phyloP scores from a whole-genome alignment of 2,888 invertebrate genomes.

The Acleris holmiana region DNA sequence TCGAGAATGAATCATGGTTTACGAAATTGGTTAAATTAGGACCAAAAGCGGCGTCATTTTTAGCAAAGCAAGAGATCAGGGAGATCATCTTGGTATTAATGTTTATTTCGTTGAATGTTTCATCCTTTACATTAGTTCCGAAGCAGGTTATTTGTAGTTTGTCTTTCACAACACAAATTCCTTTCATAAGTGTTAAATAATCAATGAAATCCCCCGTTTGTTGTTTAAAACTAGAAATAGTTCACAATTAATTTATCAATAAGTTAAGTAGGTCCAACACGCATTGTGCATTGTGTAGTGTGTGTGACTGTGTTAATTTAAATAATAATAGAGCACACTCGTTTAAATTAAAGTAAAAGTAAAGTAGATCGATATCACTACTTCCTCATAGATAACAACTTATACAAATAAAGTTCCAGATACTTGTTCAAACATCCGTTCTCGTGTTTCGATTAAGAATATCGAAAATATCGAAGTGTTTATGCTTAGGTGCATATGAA shows the following conservation, averaged over 20 bases:
- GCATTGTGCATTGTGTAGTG: not conserved
- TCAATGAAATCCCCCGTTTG: too few relatives aligned
- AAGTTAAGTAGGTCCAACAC: too few relatives aligned
- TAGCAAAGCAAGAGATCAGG: not conserved
- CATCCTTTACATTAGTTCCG: too few relatives aligned
- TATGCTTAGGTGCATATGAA: constrained; percentile 42
- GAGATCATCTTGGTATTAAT: constrained; percentile 4
- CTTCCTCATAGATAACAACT: constrained; percentile 18
- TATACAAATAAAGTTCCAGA: constrained; percentile 13
- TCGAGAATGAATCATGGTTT: constrained; percentile 55
- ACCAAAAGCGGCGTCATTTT: constrained; percentile 33
- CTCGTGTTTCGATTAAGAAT: constrained; percentile 42
- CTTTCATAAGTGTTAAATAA: too few relatives aligned
- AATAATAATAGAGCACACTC: not conserved
- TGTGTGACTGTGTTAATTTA: not conserved
- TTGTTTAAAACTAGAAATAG: too few relatives aligned
- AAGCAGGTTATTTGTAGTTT: too few relatives aligned
- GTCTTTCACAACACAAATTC: too few relatives aligned
- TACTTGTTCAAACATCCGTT: constrained; percentile 55
- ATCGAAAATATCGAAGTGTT: constrained; percentile 34
- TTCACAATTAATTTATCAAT: not conserved
- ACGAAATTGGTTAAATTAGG: constrained; percentile 48
- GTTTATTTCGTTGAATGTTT: not conserved
- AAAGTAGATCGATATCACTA: constrained; percentile 8
- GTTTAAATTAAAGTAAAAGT: not conserved